Evolutionary conservation across 2,888 invertebrate species (phyloP).

Genomic region (Drosophila recens): DNA sequence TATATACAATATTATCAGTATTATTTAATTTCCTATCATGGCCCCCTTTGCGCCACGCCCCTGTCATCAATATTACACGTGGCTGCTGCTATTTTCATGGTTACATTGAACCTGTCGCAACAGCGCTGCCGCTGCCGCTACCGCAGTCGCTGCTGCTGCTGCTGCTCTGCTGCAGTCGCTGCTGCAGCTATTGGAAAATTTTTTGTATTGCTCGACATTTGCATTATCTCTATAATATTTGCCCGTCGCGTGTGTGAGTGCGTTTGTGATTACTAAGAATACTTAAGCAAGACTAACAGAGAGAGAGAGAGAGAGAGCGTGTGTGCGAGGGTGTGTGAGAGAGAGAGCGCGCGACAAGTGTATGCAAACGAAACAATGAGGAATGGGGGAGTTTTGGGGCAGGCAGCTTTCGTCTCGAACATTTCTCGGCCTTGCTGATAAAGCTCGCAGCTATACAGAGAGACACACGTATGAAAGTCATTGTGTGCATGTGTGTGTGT

Average conservation of each 20-base stretch:
- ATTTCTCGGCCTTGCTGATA: slow-evolving; percentile 75
- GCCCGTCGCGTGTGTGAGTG: slow-evolving; percentile 29
- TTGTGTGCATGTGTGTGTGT: neutral
- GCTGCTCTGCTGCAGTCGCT: slow-evolving; percentile 15
- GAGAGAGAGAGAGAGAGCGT: neutral
- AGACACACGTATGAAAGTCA: neutral
- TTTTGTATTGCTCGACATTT: slow-evolving; percentile 64
- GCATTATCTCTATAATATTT: slow-evolving; percentile 63
- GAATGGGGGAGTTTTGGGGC: slow-evolving; percentile 31
- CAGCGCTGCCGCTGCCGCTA: slow-evolving; percentile 7
- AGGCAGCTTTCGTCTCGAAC: slow-evolving; percentile 43
- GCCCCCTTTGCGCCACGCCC: neutral
- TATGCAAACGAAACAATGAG: slow-evolving; percentile 12
- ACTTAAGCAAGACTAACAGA: slow-evolving; percentile 2
- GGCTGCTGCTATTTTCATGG: slow-evolving; percentile 67
- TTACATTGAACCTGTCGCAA: slow-evolving; percentile 72
- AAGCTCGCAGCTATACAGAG: slow-evolving; percentile 23
- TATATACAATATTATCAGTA: neutral
- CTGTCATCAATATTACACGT: slow-evolving; percentile 37
- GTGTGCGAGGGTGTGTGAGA: neutral
- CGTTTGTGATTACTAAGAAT: slow-evolving; percentile 27
- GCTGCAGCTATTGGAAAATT: slow-evolving; percentile 70
- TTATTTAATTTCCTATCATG: no score
- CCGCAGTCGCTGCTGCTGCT: slow-evolving; percentile 12
- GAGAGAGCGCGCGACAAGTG: neutral